Evolutionary conservation across 2,888 invertebrate genomes (phyloP), one percentile per base, ranked within the genome.

Genomic region (Meganola albula): DNA sequence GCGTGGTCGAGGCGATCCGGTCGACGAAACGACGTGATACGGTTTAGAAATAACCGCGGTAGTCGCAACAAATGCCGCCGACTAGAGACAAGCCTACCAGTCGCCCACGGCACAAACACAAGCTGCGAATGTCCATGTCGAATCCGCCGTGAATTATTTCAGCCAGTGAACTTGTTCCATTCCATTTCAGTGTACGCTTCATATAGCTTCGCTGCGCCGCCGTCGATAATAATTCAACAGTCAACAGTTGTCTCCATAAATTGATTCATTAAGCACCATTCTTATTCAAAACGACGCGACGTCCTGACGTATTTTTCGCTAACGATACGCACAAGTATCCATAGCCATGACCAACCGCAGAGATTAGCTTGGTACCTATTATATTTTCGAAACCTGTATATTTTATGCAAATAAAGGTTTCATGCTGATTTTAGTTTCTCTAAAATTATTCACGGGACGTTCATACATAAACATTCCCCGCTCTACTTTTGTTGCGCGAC

Each of bases 91-190:
- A 58, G 63, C 55, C 61, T 50, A 53, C 73, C 75, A 20, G 8
- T 20, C 20, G 20, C 20, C 20, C 20, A 20, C 20, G 20, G 20
- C 71, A 71, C 74, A 63, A 56, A 54, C 42, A 53, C 58, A 56
- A 55, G 48, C 60, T 53, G 62, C 45, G 63, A 69, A 71, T 67
- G 65, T 67, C 71, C 74, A 58, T 68, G 68, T 76, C 75, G 75
- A 76, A 79, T 75, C 60, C 63, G 49, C 67, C 60, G 71, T 79
- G 78, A 80, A 80, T 76, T 79, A 80, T 79, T 79, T 74, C 74
- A 74, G n/a, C n/a, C n/a, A n/a, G 69, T 50, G 52, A 54, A 63
- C 68, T 64, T 60, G 68, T 66, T 70, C 64, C 67, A 66, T 67
- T 72, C 65, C 72, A 58, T 74, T 77, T 75, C 74, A 72, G 72